Base-by-base conservation (phyloP, 2,888 invertebrate species). In the Nephrocerus scutellatus region DNA sequence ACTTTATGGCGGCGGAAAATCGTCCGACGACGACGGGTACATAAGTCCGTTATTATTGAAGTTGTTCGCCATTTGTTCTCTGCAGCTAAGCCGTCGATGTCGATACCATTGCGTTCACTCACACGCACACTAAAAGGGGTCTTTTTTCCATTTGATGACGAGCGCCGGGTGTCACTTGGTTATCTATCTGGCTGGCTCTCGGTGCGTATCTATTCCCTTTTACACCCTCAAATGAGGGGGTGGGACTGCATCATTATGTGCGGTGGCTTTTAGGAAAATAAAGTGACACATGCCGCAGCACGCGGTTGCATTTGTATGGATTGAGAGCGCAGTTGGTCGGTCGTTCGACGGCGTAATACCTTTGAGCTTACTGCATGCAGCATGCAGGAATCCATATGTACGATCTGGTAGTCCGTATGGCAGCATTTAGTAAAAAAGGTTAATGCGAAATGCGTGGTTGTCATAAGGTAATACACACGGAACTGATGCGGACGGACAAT, bases 261-360 rank as follows among this genome's bases (percentile, higher is more conserved):
- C 51, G 57, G 58, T 60, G 55, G 62, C 63, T 65, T 64, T 66
- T 65, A 62, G 59, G 58, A 53, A 62, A 65, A 66, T 64, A 64
- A 64, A 63, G 63, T 56, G 63, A 61, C 66, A 64, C 66, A 66
- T 66, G 66, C n/a, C n/a, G n/a, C n/a, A n/a, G n/a, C n/a, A n/a
- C n/a, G n/a, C n/a, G n/a, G 50, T 46, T 39, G 48, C 40, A 47
- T 43, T 47, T 48, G 45, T 46, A 43, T 30, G 47, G 48, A 34
- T 47, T 48, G 38, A 41, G 34, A 37, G 32, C n/a, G n/a, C n/a
- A n/a, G n/a, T n/a, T n/a, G n/a, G n/a, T n/a, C n/a, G n/a, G n/a
- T n/a, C n/a, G n/a, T n/a, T n/a, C n/a, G n/a, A n/a, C n/a, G n/a
- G n/a, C n/a, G n/a, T n/a, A 40, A 41, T 39, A 34, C 22, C 20